Evolutionary conservation across 2,113 vertebrate genomes (phyloP), one percentile per base, ranked within the genome.

Genomic region (Fregetta grallaria): DNA sequence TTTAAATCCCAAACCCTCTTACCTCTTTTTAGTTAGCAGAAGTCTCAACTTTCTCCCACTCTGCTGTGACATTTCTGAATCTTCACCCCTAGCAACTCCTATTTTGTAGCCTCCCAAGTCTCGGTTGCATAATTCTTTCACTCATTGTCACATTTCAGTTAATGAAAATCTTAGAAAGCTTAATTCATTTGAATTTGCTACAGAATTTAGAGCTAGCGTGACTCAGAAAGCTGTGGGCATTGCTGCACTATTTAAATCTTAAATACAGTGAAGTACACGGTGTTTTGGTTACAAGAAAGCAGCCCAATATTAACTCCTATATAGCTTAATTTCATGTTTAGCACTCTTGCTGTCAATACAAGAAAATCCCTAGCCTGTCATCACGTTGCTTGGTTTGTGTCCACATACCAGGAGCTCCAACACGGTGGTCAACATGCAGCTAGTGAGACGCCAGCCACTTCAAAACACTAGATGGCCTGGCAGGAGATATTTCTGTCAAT

Each of bases 91-190:
- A 75, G 56, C 83, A 96, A 68, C 86, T 68, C 36, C 22, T 81
- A 17, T 71, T 94, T 93, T 81, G 52, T 88, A 94, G 78, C 73
- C 56, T 94, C 47, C n/a, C 34, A 94, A 61, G 44, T 56, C 75
- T 86, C 55, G 0, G 27, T 94, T 91, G 40, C 73, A 52, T 94
- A 92, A 89, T 96, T 96, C 44, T 92, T 91, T 91, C 84, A 59
- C 80, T 96, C 91, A 95, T 94, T 95, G 84, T 92, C 94, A 91
- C 42, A 89, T 95, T 94, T 92, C 85, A 56, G 65, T 91, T 95
- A 96, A 96, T 96, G 93, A 94, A 95, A 91, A 91, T 94, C 83
- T 96, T 94, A 86, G 75, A 88, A 96, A 97, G 68, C 65, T 94
- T 96, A 91, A 96, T 96, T 93, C 83, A 91, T 88, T 86, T 75